These are phyloP conservation scores for Brotula barbata DNA, from an alignment of 2,797 vertebrate species.

Conservation along the genomic window DNA sequence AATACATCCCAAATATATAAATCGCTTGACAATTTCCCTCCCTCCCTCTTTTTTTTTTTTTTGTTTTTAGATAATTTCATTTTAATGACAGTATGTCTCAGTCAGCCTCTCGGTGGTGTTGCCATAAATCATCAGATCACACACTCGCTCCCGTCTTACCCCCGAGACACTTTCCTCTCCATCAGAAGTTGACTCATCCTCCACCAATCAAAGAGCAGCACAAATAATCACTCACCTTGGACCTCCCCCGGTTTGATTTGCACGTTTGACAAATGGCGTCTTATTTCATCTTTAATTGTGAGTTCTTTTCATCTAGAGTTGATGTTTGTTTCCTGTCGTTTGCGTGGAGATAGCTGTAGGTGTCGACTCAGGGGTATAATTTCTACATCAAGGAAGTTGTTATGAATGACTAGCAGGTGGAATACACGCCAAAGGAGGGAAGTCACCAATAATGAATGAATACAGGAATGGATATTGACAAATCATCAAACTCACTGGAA, in stretches of 20 bases:
- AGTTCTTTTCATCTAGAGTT: conserved; percentile 81
- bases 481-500: conserved; percentile 26
- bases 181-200: conserved; percentile 88
- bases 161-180: conserved; percentile 92
- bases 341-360: conserved; percentile 69
- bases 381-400: conserved; percentile 76
- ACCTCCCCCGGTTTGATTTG: conserved; percentile 81
- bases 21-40: conserved; percentile 69
- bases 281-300: conserved; percentile 77
- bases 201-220: conserved; percentile 88
- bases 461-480: conserved; percentile 49
- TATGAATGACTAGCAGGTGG: conserved; percentile 79
- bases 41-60: conserved; percentile 77
- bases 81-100: conserved; percentile 95
- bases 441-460: conserved; percentile 45
- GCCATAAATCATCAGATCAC: conserved; percentile 94
- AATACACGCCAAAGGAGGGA: conserved; percentile 54
- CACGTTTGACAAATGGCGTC: conserved; percentile 89
- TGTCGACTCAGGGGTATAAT: conserved; percentile 72
- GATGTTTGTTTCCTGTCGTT: conserved; percentile 84
- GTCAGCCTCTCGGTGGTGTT: conserved; percentile 82
- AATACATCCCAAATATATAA: conserved; percentile 51
- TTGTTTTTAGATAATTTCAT: conserved; percentile 90
- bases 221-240: conserved; percentile 86
- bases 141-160: conserved; percentile 86